Percentiles rank a stretch among this genome's conserved stretches.
phyloP scores from a whole-genome alignment of 1,140 invertebrate species.

The Calliopsis andreniformis region DNA sequence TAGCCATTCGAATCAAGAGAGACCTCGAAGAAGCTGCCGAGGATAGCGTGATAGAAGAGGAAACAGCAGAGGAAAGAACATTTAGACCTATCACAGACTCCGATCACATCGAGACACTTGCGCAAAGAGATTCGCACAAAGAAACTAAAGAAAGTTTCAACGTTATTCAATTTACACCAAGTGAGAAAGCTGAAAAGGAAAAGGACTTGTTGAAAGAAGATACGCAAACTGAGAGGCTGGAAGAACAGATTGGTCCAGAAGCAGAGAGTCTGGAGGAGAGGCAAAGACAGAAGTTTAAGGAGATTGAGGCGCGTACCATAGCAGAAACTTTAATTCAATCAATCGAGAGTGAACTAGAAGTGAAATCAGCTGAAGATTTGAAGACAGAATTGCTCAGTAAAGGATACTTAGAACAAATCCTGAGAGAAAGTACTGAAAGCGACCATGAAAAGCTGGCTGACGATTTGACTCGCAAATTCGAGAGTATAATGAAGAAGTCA shows the following conservation, averaged over 20 bases:
- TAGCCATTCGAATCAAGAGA: conserved; percentile 69
- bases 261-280: conserved; percentile 59
- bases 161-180: conserved; percentile 33
- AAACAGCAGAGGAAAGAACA: not conserved
- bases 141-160: conserved; percentile 56
- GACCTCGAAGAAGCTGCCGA: conserved; percentile 45
- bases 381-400: conserved; percentile 55
- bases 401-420: conserved; percentile 60
- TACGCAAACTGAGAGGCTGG: not conserved
- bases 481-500: conserved; percentile 68
- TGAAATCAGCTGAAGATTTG: conserved; percentile 63
- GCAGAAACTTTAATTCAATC: conserved; percentile 74
- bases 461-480: conserved; percentile 75
- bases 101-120: conserved; percentile 56
- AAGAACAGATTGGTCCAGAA: not conserved
- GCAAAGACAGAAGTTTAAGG: conserved; percentile 65
- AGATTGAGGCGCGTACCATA: conserved; percentile 71
- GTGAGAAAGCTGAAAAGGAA: not conserved
- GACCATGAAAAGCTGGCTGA: conserved; percentile 74
- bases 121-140: conserved; percentile 66
- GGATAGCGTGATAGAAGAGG: conserved; percentile 54
- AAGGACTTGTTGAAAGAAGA: not conserved
- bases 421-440: conserved; percentile 61
- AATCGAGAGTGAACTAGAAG: conserved; percentile 75
- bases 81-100: conserved; percentile 13